phyloP scores from a whole-genome alignment of 2,113 vertebrate genomes.

The Siphamia tubifer region DNA sequence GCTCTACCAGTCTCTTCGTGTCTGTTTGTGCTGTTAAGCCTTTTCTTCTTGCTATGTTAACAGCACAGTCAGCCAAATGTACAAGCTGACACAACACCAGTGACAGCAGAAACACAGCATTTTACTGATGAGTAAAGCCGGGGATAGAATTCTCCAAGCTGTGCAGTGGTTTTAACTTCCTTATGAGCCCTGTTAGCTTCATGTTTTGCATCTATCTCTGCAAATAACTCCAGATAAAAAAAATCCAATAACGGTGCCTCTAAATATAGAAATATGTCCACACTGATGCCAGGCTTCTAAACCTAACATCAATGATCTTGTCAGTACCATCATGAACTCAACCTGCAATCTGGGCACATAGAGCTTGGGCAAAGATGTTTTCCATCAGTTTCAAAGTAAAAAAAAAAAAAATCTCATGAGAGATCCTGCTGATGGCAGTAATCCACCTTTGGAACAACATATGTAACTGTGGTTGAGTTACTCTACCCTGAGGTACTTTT shows the following conservation, averaged over 20 bases:
- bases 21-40: conserved; percentile 1
- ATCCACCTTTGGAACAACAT: not conserved
- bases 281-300: not conserved
- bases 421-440: not conserved
- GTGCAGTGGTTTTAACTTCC: not conserved
- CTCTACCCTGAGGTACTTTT: not conserved
- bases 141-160: conserved; percentile 16
- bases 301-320: not conserved
- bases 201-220: not conserved
- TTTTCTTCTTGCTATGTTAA: conserved; percentile 9
- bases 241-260: not conserved
- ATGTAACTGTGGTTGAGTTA: not conserved
- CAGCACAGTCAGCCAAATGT: conserved; percentile 13
- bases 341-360: not conserved
- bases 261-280: not conserved
- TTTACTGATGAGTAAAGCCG: conserved; percentile 23
- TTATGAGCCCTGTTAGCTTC: not conserved
- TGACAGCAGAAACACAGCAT: conserved; percentile 3
- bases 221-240: conserved; percentile 3
- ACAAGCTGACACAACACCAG: conserved; percentile 1
- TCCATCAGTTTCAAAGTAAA: not conserved
- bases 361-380: not conserved
- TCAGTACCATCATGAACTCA: not conserved
- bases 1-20: not conserved
- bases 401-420: not conserved